phyloP scores from a whole-genome alignment of 2,113 vertebrate species.

The Oreochromis tanganicae region DNA sequence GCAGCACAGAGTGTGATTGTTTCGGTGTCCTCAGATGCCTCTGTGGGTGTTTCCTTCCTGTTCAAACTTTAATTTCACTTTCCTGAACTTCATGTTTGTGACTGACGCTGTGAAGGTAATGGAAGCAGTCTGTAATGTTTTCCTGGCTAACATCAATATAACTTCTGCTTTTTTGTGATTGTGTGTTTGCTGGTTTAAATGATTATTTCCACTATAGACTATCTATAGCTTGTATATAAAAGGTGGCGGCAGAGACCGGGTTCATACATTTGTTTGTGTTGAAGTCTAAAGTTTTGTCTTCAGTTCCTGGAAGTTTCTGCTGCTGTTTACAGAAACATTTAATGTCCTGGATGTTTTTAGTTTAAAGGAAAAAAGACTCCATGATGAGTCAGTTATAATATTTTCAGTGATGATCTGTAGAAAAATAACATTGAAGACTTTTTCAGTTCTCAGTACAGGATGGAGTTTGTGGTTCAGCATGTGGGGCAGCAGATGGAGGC shows the following conservation, averaged over 20 bases:
- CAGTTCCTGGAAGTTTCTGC: neutral
- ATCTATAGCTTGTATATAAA: neutral
- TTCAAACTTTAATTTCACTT: neutral
- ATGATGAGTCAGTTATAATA: neutral
- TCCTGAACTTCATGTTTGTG: neutral
- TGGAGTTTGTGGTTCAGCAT: neutral
- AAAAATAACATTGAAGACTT: neutral
- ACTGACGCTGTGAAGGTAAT: neutral
- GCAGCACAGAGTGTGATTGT: neutral
- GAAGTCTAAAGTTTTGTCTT: neutral
- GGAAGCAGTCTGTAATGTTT: neutral
- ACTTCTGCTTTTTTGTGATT: neutral
- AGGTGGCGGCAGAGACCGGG: neutral
- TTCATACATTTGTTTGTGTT: neutral
- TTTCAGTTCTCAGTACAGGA: neutral
- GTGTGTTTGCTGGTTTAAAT: neutral
- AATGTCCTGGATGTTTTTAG: neutral
- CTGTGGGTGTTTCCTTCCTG: neutral
- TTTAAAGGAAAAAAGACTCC: neutral
- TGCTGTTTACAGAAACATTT: neutral
- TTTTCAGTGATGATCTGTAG: neutral
- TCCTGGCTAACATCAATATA: neutral
- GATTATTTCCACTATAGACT: neutral
- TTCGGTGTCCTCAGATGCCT: neutral
- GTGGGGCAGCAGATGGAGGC: neutral